phyloP scores from a whole-genome alignment of 2,888 invertebrate species.

The Saturnia pavonia region DNA sequence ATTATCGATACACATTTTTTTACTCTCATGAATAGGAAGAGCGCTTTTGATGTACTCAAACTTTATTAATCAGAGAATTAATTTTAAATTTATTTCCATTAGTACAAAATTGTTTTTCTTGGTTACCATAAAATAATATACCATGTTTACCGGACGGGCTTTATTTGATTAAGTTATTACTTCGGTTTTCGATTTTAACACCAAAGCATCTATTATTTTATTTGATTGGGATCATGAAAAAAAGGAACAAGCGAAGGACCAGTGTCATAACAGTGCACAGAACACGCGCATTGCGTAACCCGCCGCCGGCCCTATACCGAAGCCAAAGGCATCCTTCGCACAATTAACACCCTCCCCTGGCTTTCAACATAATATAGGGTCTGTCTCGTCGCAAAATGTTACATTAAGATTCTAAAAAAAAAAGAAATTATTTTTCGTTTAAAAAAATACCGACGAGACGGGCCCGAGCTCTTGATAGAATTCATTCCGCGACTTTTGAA shows the following conservation, averaged over 20 bases:
- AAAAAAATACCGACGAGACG: slow-evolving; percentile 4
- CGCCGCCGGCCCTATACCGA: slow-evolving; percentile 62
- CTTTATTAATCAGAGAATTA: neutral
- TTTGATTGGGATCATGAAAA: slow-evolving; percentile 31
- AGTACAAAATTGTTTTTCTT: neutral
- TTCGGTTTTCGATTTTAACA: neutral
- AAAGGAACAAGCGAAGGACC: slow-evolving; percentile 45
- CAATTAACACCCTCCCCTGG: slow-evolving; percentile 38
- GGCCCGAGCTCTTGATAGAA: neutral
- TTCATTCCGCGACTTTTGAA: neutral
- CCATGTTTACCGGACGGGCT: neutral
- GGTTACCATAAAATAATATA: neutral
- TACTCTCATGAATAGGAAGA: neutral
- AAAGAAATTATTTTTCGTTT: neutral
- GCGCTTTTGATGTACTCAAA: neutral
- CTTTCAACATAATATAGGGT: slow-evolving; percentile 21
- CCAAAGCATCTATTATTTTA: slow-evolving; percentile 31
- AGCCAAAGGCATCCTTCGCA: slow-evolving; percentile 78
- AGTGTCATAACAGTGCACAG: slow-evolving; percentile 51
- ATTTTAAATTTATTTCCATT: neutral
- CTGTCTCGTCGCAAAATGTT: slow-evolving; percentile 15
- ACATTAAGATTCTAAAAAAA: neutral
- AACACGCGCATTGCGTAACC: slow-evolving; percentile 42
- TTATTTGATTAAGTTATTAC: neutral
- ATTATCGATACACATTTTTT: neutral